A percentile compares a stretch with the other conserved stretches of the same genome.
phyloP scores from a whole-genome alignment of 37 sponge, comb jelly and placozoan genomes.

The Geodia barretti region DNA sequence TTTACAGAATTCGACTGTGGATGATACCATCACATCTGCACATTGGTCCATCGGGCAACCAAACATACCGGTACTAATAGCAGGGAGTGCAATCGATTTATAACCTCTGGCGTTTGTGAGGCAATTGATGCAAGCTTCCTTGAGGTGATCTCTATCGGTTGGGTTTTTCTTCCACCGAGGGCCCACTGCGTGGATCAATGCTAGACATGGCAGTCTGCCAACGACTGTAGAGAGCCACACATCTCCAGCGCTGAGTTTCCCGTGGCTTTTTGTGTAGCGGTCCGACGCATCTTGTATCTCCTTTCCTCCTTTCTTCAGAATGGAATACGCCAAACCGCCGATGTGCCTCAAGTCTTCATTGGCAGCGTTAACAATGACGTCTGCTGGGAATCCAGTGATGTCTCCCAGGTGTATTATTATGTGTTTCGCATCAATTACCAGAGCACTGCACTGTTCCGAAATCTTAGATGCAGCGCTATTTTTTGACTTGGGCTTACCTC shows the following conservation, averaged over 20 bases:
- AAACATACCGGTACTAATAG: slow-evolving; percentile 71
- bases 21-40: slow-evolving; percentile 36
- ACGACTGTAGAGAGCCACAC: slow-evolving; percentile 44
- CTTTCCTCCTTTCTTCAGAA: slow-evolving; percentile 62
- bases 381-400: slow-evolving; percentile 62
- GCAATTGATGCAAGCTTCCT: slow-evolving; percentile 17
- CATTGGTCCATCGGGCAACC: slow-evolving; percentile 58
- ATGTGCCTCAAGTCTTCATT: slow-evolving; percentile 59
- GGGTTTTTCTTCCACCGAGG: slow-evolving; percentile 40
- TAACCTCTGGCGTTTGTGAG: slow-evolving; percentile 21
- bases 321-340: slow-evolving; percentile 61
- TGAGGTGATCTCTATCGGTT: slow-evolving; percentile 22
- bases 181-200: slow-evolving; percentile 69
- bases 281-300: slow-evolving; percentile 50
- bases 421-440: slow-evolving; percentile 8
- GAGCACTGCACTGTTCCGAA: slow-evolving; percentile 10
- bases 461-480: background rate
- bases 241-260: slow-evolving; percentile 44
- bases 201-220: slow-evolving; percentile 62
- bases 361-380: slow-evolving; percentile 82
- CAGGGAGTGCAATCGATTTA: slow-evolving; percentile 60
- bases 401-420: slow-evolving; percentile 54
- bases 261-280: slow-evolving; percentile 5
- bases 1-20: slow-evolving; percentile 23
- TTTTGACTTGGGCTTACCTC: no score